Base-by-base conservation (phyloP, 2,797 vertebrate species). In the Myotis myotis region DNA sequence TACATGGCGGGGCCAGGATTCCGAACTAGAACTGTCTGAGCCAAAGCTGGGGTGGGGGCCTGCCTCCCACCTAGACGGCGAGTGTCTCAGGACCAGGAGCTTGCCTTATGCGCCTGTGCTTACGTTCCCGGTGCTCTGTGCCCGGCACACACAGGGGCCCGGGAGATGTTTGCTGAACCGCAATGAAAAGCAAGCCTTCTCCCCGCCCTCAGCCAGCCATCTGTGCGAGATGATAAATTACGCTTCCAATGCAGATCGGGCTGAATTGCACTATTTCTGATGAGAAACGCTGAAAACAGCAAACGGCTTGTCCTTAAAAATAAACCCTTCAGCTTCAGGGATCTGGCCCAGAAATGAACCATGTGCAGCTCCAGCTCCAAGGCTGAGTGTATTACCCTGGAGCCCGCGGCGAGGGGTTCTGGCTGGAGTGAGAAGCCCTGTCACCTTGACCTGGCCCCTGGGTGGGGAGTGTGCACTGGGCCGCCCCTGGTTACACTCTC, bases 231-330 rank as follows among this genome's bases (percentile, higher is more conserved):
- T 96, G 97, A 97, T 95, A 96, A 97, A 97, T 96, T 96, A 96
- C 94, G 95, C 97, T 96, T 89, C 96, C 97, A 79, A 89, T 93
- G 96, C 94, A 97, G 97, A 96, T 97, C 38, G 20, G 86, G 97
- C 96, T 97, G 97, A 97, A 94, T 97, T 92, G 96, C 95, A 96
- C 96, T 95, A 96, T 97, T 97, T 97, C 97, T 96, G 96, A 97
- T 94, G 97, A 97, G 96, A 95, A 96, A 94, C 76, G 97, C 97
- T 97, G 96, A 97, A 97, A 97, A 96, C 96, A 97, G 96, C 96
- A 97, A 96, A 96, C 95, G 92, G 96, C 96, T 94, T 84, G 90
- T 96, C 93, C 96, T 97, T 96, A 96, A 97, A 97, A 97, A 97
- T 97, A 84, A 72, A 96, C 30, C 89, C 82, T 96, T 96, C 94